Percentiles rank a stretch among this genome's conserved stretches.
phyloP scores from a whole-genome alignment of 2,888 invertebrate species.

The Drosophila histrio region DNA sequence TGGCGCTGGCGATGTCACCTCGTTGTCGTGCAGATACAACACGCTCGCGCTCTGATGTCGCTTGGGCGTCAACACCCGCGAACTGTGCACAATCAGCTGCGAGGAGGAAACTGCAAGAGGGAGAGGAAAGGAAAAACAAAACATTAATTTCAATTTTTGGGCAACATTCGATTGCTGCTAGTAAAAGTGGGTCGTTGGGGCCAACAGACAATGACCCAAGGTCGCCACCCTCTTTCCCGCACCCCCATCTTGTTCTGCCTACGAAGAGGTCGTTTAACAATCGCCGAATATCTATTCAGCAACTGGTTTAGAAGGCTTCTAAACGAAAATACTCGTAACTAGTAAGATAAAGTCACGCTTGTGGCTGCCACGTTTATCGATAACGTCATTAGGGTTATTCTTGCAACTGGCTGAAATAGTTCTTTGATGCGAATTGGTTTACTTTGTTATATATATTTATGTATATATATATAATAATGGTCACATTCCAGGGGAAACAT shows the following conservation, averaged over 20 bases:
- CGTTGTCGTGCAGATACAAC: constrained; percentile 87
- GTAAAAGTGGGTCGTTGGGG: constrained; percentile 71
- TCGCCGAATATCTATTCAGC: constrained; percentile 32
- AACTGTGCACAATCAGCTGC: constrained; percentile 90
- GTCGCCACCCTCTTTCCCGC: constrained; percentile 26
- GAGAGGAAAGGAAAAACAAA: not conserved
- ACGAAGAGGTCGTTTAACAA: constrained; percentile 45
- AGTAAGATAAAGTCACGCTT: constrained; percentile 55
- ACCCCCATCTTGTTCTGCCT: not conserved
- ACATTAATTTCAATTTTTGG: constrained; percentile 2
- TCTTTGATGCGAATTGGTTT: not conserved
- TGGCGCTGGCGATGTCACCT: constrained; percentile 48
- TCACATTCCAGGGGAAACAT: no score
- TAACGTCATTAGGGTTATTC: constrained; percentile 25
- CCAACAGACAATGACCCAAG: constrained; percentile 55
- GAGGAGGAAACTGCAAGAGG: constrained; percentile 84
- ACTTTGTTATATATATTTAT: no score
- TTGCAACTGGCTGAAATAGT: not conserved
- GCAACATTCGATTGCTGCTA: constrained; percentile 31
- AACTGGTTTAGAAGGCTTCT: constrained; percentile 60
- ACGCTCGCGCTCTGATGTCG: constrained; percentile 91
- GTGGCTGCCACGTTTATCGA: constrained; percentile 33
- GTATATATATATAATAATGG: no score
- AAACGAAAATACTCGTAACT: constrained; percentile 8
- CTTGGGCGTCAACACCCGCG: constrained; percentile 90